phyloP scores from a whole-genome alignment of 2,113 vertebrate species.

The Cromileptes altivelis region DNA sequence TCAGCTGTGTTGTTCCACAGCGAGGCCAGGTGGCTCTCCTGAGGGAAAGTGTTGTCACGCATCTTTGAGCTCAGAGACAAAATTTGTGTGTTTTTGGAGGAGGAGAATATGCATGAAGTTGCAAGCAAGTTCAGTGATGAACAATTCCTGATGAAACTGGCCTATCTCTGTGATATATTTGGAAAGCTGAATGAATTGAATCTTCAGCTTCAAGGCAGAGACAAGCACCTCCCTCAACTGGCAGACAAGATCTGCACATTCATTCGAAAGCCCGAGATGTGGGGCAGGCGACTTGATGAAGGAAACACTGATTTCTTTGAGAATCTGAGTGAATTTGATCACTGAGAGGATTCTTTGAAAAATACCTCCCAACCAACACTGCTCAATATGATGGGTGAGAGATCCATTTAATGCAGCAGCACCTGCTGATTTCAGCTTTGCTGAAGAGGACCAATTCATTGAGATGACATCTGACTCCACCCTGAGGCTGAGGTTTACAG shows the following conservation, averaged over 20 bases:
- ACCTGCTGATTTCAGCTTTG: conserved; percentile 9
- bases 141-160: conserved; percentile 22
- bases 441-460: no score
- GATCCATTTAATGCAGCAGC: conserved; percentile 5
- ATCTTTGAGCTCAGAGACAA: conserved; percentile 47
- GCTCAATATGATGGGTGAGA: conserved; percentile 28
- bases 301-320: conserved; percentile 7
- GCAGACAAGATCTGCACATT: conserved; percentile 25
- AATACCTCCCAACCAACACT: conserved; percentile 23
- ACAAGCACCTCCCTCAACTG: no score
- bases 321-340: conserved; percentile 13
- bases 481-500: no score
- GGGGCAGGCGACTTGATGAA: conserved; percentile 7
- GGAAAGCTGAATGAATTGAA: neutral
- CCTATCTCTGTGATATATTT: conserved; percentile 31
- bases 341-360: conserved; percentile 17
- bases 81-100: conserved; percentile 40
- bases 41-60: conserved; percentile 45
- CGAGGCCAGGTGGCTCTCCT: conserved; percentile 51
- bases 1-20: conserved; percentile 58
- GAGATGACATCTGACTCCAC: no score
- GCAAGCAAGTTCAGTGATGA: conserved; percentile 12
- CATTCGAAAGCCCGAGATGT: conserved; percentile 2
- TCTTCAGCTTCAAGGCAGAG: no score
- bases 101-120: conserved; percentile 10